Evolutionary conservation across 2,113 vertebrate genomes (phyloP).

Genomic region (Platanista minor): DNA sequence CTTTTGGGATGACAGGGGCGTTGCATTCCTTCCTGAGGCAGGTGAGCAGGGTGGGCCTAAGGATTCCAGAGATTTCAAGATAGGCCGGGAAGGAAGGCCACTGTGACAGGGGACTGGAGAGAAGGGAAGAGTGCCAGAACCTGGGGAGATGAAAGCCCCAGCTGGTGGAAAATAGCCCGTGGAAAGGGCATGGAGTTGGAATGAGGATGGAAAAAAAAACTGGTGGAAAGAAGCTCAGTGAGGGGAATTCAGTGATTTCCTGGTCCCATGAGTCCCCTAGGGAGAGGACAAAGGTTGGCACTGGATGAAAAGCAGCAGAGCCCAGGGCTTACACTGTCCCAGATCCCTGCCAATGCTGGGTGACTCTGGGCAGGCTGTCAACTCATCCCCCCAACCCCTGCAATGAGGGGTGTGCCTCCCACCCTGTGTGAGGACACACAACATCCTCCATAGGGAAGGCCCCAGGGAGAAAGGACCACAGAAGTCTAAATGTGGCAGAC

Average conservation of each 20-base stretch:
- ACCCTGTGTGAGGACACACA: not conserved
- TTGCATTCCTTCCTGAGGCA: slow-evolving; percentile 36
- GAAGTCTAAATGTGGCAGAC: not conserved
- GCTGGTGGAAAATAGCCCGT: slow-evolving; percentile 61
- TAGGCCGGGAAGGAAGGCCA: not conserved
- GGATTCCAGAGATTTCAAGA: not conserved
- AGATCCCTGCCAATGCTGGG: not conserved
- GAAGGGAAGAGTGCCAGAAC: slow-evolving; percentile 31
- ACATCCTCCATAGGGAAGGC: not conserved
- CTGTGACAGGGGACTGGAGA: not conserved
- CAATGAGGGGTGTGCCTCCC: not conserved
- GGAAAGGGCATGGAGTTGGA: slow-evolving; percentile 51
- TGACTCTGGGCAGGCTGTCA: not conserved
- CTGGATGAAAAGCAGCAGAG: slow-evolving; percentile 47
- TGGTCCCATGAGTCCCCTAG: slow-evolving; percentile 5
- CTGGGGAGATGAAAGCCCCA: slow-evolving; percentile 52
- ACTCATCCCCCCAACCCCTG: not conserved
- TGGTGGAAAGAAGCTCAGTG: slow-evolving; percentile 59
- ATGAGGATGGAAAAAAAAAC: slow-evolving; percentile 54
- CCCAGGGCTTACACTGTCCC: not conserved
- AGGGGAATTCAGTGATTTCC: slow-evolving; percentile 63
- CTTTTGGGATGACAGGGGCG: not conserved
- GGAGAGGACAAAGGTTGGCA: slow-evolving; percentile 58
- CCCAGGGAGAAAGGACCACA: not conserved
- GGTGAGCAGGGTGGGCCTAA: not conserved